Conservation (phyloP, 2,888 invertebrate genomes). For the Phasia obesa region DNA sequence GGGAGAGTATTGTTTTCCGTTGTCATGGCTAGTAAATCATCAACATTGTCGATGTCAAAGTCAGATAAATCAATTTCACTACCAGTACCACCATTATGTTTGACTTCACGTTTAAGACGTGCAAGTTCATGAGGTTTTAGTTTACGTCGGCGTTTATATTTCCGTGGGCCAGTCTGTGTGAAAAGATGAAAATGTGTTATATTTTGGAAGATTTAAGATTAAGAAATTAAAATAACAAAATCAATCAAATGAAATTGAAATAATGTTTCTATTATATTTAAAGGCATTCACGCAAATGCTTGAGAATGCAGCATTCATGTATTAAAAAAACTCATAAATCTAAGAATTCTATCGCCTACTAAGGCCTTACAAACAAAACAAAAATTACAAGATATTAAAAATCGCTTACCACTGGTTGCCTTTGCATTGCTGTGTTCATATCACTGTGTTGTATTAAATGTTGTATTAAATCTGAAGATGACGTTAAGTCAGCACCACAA, state of each 20-base stretch:
- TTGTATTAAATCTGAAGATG: slow-evolving; percentile 89
- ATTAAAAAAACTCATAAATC: too few relatives aligned
- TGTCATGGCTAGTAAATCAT: slow-evolving; percentile 80
- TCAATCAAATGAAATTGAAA: too few relatives aligned
- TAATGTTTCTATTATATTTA: too few relatives aligned
- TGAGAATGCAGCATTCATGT: too few relatives aligned
- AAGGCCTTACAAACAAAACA: slow-evolving; percentile 44
- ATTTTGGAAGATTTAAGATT: slow-evolving; percentile 12
- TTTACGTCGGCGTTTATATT: slow-evolving; percentile 91
- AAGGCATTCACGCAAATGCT: too few relatives aligned
- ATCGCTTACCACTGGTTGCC: slow-evolving; percentile 86
- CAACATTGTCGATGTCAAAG: slow-evolving; percentile 81
- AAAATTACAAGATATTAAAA: neutral
- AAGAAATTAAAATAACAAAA: too few relatives aligned
- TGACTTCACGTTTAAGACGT: slow-evolving; percentile 78
- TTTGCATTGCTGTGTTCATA: slow-evolving; percentile 90
- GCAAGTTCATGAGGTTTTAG: slow-evolving; percentile 86
- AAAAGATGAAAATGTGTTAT: neutral
- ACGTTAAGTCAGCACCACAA: slow-evolving; percentile 87
- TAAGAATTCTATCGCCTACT: too few relatives aligned
- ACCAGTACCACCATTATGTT: slow-evolving; percentile 74
- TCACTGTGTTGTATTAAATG: slow-evolving; percentile 94
- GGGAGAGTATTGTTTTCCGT: slow-evolving; percentile 69
- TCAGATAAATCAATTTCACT: slow-evolving; percentile 81
- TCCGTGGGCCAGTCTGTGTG: slow-evolving; percentile 87